Base-by-base conservation (phyloP, 2,888 invertebrate genomes). In the Copidosoma aretas region DNA sequence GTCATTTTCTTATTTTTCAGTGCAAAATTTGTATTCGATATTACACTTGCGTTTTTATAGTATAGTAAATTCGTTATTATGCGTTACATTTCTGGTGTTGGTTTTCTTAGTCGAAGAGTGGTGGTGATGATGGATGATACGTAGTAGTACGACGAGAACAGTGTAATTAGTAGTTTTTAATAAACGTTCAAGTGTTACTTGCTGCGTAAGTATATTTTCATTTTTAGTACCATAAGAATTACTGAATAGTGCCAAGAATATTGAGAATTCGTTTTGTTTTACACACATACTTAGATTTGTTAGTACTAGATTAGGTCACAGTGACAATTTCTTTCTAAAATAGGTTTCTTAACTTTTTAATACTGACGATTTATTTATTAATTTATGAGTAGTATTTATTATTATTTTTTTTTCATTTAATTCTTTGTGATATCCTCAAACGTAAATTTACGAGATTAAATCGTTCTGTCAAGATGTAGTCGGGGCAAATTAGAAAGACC, bases 221-320 rank as follows among this genome's bases (percentile, higher is more conserved):
- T 51, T 60, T 46, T 21, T 32, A 54, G 53, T 59, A 63, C 58
- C 46, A 46, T 60, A 57, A 51, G 46, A 60, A 53, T 53, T 62
- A 24, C 46, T 58, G 39, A 57, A 62, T 61, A 64, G 57, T 70
- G 67, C 60, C 66, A 63, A 66, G 51, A 57, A 63, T 32, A 41
- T 70, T 19, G 51, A 53, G 21, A 32, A 32, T 32, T 32, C 32
- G 32, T 32, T 32, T 60, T 63, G 52, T 63, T 60, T 63, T 43
- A 67, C 60, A 64, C 57, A 64, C 32, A 57, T 52, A 60, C 63
- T 59, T 60, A 64, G 64, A 70, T 52, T 67, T 66, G 60, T 67
- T 64, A 67, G 46, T 67, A 65, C 66, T 67, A 67, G 60, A 67
- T 64, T 60, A 63, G 59, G 70, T 70, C 66, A 66, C 63, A 70